These are phyloP conservation scores for Riparia riparia DNA, from an alignment of 2,113 vertebrate genomes.

Conservation along the genomic window DNA sequence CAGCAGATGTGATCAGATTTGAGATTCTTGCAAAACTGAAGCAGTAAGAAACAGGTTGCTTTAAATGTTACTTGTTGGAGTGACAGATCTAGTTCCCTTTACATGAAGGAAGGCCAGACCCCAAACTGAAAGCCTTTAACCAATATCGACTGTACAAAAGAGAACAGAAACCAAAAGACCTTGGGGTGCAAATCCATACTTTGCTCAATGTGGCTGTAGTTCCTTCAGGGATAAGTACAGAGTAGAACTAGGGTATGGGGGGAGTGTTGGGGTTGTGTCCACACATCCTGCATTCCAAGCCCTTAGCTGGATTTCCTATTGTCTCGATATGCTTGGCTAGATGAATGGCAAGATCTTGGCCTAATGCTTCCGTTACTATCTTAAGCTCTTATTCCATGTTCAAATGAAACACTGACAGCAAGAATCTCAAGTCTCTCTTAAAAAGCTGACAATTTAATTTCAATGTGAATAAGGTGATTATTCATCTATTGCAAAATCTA, in stretches of 20 bases:
- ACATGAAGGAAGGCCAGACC: background rate
- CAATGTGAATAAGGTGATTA: background rate
- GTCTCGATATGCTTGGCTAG: background rate
- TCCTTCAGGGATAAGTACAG: background rate
- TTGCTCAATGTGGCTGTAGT: background rate
- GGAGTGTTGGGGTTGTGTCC: background rate
- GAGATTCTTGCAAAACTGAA: background rate
- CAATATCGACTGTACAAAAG: background rate
- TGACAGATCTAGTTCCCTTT: background rate
- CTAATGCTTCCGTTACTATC: background rate
- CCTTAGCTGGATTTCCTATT: background rate
- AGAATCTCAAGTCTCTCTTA: background rate
- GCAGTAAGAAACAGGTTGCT: background rate
- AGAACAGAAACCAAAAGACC: background rate
- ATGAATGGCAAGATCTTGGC: background rate
- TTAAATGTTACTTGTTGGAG: background rate
- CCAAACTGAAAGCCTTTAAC: background rate
- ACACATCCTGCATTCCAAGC: rapidly evolving
- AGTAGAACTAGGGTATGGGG: background rate
- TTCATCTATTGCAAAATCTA: background rate
- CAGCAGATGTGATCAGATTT: background rate
- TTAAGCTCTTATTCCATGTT: background rate
- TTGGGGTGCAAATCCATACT: background rate
- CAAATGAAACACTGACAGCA: background rate
- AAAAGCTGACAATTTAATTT: background rate